Conservation (phyloP, 2,113 vertebrate species). For the Varanus komodoensis region DNA sequence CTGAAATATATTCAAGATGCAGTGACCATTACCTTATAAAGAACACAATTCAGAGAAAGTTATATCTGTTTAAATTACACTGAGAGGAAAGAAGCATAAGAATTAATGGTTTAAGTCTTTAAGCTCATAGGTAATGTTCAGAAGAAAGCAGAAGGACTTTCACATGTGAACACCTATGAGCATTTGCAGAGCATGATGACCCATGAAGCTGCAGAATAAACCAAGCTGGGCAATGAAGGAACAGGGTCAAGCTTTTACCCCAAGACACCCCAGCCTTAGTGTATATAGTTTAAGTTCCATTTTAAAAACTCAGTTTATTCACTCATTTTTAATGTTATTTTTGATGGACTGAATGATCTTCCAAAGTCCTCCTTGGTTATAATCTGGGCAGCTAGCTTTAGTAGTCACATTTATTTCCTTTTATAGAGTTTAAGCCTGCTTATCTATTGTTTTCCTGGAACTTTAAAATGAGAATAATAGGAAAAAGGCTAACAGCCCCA, state of each 20-base stretch:
- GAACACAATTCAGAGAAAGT: not conserved
- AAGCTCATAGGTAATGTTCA: not conserved
- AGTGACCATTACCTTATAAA: not conserved
- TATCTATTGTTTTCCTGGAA: conserved; percentile 40
- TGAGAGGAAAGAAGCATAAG: not conserved
- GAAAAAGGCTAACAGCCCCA: conserved; percentile 9
- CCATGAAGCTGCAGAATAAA: not conserved
- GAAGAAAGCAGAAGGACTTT: not conserved
- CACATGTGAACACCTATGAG: not conserved
- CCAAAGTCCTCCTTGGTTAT: conserved; percentile 8
- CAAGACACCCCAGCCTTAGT: not conserved
- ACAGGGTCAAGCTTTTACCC: not conserved
- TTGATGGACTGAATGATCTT: conserved; percentile 8
- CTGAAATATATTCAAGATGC: not conserved
- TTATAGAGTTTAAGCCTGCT: conserved; percentile 31
- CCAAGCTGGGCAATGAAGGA: not conserved
- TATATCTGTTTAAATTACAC: not conserved
- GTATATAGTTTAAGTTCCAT: not conserved
- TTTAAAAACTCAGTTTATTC: not conserved
- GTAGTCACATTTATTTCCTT: conserved; percentile 35
- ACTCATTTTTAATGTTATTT: not conserved
- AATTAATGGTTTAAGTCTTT: not conserved
- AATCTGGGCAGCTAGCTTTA: not conserved
- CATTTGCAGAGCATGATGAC: not conserved
- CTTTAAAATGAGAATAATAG: conserved; percentile 28